Base-by-base conservation (phyloP, 1,140 invertebrate species). In the Oreohelix idahoensis region DNA sequence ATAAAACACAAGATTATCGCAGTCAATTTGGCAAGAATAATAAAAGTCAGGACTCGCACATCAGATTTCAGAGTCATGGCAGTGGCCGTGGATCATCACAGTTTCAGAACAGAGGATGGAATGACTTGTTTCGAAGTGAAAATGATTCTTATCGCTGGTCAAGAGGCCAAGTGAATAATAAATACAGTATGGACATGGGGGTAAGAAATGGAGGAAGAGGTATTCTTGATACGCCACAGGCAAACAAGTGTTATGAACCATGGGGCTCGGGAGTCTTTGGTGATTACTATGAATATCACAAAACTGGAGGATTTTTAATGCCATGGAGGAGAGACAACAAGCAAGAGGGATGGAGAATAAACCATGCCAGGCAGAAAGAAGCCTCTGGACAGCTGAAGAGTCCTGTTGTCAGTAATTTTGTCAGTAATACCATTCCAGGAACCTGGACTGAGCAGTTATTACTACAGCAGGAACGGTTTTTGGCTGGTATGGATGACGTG, bases 371-470 rank as follows among this genome's bases (percentile, higher is more conserved):
- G 4, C n/a, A 66, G 29, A 66, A 66, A 32, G 63, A 17, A 32
- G n/a, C 32, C 4, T 0, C 8, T 35, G 29, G 32, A 66, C n/a
- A 66, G 2, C 20, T 20, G 15, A 45, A 45, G 42, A 4, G 15
- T 58, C 51, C 51, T 35, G 5, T 2, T 51, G 2, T 45, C 29
- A 51, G 1, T 1, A 32, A 42, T 17, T 38, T 79, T 39, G 11
- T 20, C 23, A 35, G 32, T 77, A 20, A 51, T 35, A 23, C 26
- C 26, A 49, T 42, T 15, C 2, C 32, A 35, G 39, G 26, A 11
- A 15, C 45, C 49, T 82, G 80, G 80, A 71, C 74, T 82, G 80
- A 82, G 38, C 80, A 82, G 13, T 82, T 63, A 32, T 49, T 82
- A 23, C 5, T 51, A 36, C 29, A 58, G 39, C 80, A 82, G 15